A percentile compares a stretch with the other conserved stretches of the same genome.
Evolutionary conservation across 2,797 vertebrate species (phyloP).

Genomic region (Trachurus trachurus): DNA sequence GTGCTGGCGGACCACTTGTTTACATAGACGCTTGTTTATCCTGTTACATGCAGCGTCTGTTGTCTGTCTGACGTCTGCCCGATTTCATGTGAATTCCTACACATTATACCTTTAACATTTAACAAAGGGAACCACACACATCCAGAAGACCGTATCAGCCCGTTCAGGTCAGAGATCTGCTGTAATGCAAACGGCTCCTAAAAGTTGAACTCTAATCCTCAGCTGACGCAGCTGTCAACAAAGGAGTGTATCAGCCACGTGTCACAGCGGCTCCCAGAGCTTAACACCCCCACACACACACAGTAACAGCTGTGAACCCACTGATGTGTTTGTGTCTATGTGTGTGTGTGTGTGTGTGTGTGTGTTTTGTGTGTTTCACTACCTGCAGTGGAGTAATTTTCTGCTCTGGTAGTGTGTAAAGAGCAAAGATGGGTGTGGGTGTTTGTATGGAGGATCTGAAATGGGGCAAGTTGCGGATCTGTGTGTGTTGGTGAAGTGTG

Average conservation of each 20-base stretch:
- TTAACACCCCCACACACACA: conserved; percentile 19
- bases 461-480: background rate
- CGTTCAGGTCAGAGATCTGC: too few relatives aligned
- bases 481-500: background rate
- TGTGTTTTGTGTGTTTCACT: background rate
- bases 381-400: background rate
- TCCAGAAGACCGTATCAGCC: too few relatives aligned
- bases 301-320: conserved; percentile 26
- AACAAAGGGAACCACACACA: too few relatives aligned
- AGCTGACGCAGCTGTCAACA: conserved; percentile 58
- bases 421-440: background rate
- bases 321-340: background rate
- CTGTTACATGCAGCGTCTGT: too few relatives aligned
- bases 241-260: conserved; percentile 54
- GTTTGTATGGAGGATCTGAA: background rate
- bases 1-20: too few relatives aligned
- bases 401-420: conserved; percentile 13
- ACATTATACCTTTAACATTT: too few relatives aligned
- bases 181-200: too few relatives aligned
- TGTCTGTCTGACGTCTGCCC: too few relatives aligned
- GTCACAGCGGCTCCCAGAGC: conserved; percentile 11
- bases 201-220: background rate
- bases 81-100: too few relatives aligned
- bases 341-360: background rate
- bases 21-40: too few relatives aligned